Base-by-base conservation (phyloP, 2,797 vertebrate species). In the Gila robusta region DNA sequence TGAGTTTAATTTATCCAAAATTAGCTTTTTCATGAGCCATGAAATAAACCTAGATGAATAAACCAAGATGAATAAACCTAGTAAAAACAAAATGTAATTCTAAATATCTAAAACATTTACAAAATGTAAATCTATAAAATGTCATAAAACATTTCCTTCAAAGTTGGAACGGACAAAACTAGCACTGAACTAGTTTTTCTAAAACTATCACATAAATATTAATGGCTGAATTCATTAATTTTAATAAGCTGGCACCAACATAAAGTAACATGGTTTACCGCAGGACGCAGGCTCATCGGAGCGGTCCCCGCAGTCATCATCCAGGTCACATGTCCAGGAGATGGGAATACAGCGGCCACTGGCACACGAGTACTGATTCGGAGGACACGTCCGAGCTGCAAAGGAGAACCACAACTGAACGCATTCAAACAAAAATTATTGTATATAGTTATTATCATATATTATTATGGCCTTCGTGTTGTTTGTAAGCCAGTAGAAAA, bases 281-380 rank as follows among this genome's bases (percentile, higher is more conserved):
- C 98, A 99, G 0, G 96, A 96, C 2, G 95, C 95, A 0, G 97
- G 98, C 87, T 99, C 98, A 0, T 99, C 98, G 0, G 98, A 99
- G 11, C 97, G 97, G 91, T 99, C 98, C 0, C 98, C 98, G 0
- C 98, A 99, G 92, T 99, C 98, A 5, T 99, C 98, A 0, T 99
- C 98, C 90, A 99, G 95, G 89, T 99, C 98, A 11, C 98, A 99
- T 0, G 96, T 99, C 98, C 98, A 99, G 72, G 98, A 98, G 88
- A 95, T 93, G 56, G 98, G 98, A 89, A 99, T 99, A 92, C 98
- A 99, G 86, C 97, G 97, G 11, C 98, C 98, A 0, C 97, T 99
- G 72, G 96, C 95, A 1, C 98, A 99, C 2, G 98, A 98, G 93
- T 96, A 99, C 94, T 99, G 98, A 92, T 98, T 99, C 67, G 97